Evolutionary conservation across 2,888 invertebrate genomes (phyloP).

Genomic region (Hyposoter didymator): DNA sequence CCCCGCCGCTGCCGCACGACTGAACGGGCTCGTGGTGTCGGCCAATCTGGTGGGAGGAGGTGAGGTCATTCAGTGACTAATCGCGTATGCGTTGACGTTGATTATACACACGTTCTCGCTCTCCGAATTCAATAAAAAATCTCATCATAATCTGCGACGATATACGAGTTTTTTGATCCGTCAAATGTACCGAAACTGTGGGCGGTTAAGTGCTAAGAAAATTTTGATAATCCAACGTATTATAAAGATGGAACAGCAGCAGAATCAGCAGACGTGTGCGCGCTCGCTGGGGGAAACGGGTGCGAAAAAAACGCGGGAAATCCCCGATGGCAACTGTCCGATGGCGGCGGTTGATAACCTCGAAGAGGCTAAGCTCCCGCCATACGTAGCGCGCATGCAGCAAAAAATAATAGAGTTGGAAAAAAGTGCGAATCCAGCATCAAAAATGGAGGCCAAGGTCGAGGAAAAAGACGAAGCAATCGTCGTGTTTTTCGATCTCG

Average conservation of each 20-base stretch:
- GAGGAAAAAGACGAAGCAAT: background rate
- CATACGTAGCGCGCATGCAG: too few species aligned
- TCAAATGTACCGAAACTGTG: background rate
- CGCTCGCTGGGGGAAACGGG: background rate
- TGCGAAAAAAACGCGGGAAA: background rate
- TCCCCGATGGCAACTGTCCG: background rate
- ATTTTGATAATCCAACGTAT: background rate
- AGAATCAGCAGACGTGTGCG: background rate
- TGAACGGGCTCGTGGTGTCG: background rate
- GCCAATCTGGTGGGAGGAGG: background rate
- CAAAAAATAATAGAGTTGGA: background rate
- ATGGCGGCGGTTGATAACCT: too few species aligned
- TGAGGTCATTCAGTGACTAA: background rate
- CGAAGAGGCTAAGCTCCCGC: too few species aligned
- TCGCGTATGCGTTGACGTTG: background rate
- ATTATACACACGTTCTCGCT: background rate
- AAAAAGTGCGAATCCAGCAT: background rate
- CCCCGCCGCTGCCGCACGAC: background rate
- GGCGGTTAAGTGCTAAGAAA: background rate
- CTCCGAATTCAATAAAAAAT: background rate
- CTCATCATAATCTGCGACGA: background rate
- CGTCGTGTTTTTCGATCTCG: slow-evolving; percentile 52
- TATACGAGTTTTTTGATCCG: background rate
- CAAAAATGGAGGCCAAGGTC: background rate
- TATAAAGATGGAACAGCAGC: background rate